A percentile compares a stretch with the other conserved stretches of the same genome.
phyloP scores from a whole-genome alignment of 2,888 invertebrate genomes.

The Ormyrus thymus region DNA sequence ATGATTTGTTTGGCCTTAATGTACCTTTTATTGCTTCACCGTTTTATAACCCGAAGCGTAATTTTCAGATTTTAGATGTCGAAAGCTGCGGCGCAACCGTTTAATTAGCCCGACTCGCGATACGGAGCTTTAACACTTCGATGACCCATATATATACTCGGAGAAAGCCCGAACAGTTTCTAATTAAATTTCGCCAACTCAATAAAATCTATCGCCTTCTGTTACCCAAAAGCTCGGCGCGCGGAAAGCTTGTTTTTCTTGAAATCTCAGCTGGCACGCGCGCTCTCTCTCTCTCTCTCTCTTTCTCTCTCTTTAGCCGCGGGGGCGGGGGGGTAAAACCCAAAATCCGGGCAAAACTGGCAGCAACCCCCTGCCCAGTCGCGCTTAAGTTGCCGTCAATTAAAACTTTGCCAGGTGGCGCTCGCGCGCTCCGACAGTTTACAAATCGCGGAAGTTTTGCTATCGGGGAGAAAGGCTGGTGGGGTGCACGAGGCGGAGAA shows the following conservation, averaged over 20 bases:
- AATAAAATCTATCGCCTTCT: conserved; percentile 3
- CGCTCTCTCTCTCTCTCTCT: neutral
- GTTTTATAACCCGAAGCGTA: too few species aligned
- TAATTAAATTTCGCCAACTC: conserved; percentile 11
- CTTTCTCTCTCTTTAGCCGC: neutral
- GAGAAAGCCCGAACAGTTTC: neutral
- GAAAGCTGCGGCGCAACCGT: too few species aligned
- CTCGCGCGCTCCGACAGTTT: conserved; percentile 58
- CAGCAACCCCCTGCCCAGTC: conserved; percentile 2
- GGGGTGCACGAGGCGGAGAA: conserved; percentile 4
- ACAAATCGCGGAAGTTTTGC: conserved; percentile 61
- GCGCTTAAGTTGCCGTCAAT: conserved; percentile 64
- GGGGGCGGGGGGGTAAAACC: neutral
- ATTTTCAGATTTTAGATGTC: too few species aligned
- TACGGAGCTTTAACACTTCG: too few species aligned
- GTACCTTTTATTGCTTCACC: too few species aligned
- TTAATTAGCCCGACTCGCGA: too few species aligned
- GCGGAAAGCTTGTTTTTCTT: too few species aligned
- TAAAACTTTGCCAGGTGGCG: conserved; percentile 67
- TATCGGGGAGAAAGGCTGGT: neutral
- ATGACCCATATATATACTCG: too few species aligned
- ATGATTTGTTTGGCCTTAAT: too few species aligned
- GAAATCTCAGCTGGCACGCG: neutral
- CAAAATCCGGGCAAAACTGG: conserved; percentile 54
- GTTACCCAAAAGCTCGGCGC: neutral